Base-by-base conservation (phyloP, 2,888 invertebrate genomes). In the Rutpela maculata region DNA sequence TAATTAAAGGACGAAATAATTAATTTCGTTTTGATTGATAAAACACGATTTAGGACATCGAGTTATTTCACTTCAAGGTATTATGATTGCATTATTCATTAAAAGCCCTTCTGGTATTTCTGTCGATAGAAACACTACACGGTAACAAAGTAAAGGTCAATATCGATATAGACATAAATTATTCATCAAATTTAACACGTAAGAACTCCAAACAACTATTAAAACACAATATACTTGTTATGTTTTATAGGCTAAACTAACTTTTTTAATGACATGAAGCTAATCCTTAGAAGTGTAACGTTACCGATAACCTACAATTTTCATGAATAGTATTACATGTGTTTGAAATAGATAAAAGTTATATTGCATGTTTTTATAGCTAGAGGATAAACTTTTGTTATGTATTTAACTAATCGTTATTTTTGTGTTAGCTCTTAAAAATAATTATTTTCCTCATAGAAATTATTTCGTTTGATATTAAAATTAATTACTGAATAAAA, bases 121-220 rank as follows among this genome's bases (percentile, higher is more conserved):
- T 43, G 26, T 65, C 19, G 43, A 65, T 65, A 18, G 38, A 65
- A 65, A 43, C 18, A 18, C 43, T 11, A 65, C 65, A 43, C n/a
- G 50, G 43, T 18, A 65, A 35, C 19, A 50, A 50, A 50, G n/a
- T 6, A n/a, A 19, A 65, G n/a, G 11, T 56, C 56, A 22, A 31
- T 68, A 68, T 56, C 55, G 56, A 22, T 68, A 50, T 17, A 6
- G 31, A 68, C n/a, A 68, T 56, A n/a, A 68, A 68, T 56, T 18
- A 65, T 65, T 65, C 38, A 65, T 65, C 5, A 43, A 18, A 12
- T 38, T 35, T 65, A 65, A 43, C 65, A 35, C 65, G 65, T 43
- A 59, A 22, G 59, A 19, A 22, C 59, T 22, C 22, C 12, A 19
- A 59, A 59, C 11, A 59, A 19, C 59, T 59, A 59, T 59, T 59